A percentile compares a stretch with the other conserved stretches of the same genome.
phyloP scores from a whole-genome alignment of 2,888 invertebrate species.

The Drosophila histrio region DNA sequence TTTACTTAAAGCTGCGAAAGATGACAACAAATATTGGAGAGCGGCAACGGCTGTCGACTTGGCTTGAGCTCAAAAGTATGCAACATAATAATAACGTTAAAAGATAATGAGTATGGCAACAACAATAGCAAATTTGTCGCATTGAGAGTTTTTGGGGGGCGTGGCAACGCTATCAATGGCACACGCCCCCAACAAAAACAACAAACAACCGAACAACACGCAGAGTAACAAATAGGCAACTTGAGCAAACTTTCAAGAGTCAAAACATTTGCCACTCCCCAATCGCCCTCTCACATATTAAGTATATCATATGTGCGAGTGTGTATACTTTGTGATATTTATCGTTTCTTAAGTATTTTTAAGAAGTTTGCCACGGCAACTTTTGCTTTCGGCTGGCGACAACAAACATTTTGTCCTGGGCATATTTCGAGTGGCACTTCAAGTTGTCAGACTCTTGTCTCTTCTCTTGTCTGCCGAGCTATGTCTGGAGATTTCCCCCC shows the following conservation, averaged over 20 bases:
- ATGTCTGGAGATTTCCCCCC: neutral
- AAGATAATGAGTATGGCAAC: slow-evolving; percentile 62
- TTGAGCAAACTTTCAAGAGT: slow-evolving; percentile 70
- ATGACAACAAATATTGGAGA: neutral
- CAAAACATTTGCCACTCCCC: slow-evolving; percentile 45
- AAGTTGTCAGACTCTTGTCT: slow-evolving; percentile 46
- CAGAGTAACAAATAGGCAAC: slow-evolving; percentile 68
- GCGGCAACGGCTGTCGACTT: slow-evolving; percentile 26
- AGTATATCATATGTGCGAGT: slow-evolving; percentile 30
- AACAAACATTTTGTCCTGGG: slow-evolving; percentile 64
- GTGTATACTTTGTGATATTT: slow-evolving; percentile 64
- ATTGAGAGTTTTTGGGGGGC: slow-evolving; percentile 4
- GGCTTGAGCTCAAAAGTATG: slow-evolving; percentile 47
- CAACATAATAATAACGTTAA: slow-evolving; percentile 74
- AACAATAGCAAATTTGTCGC: slow-evolving; percentile 43
- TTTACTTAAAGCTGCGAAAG: slow-evolving; percentile 47
- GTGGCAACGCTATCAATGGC: slow-evolving; percentile 38
- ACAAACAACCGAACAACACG: slow-evolving; percentile 27
- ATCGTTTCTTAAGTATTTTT: slow-evolving; percentile 78
- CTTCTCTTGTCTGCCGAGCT: slow-evolving; percentile 12
- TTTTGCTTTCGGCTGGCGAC: slow-evolving; percentile 51
- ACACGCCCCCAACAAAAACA: slow-evolving; percentile 23
- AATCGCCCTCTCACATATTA: neutral
- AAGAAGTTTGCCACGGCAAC: slow-evolving; percentile 71
- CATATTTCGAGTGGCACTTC: slow-evolving; percentile 61